Base-by-base conservation (phyloP, 37 sponge, comb jelly and placozoan species). In the Cliona cf. orientalis region DNA sequence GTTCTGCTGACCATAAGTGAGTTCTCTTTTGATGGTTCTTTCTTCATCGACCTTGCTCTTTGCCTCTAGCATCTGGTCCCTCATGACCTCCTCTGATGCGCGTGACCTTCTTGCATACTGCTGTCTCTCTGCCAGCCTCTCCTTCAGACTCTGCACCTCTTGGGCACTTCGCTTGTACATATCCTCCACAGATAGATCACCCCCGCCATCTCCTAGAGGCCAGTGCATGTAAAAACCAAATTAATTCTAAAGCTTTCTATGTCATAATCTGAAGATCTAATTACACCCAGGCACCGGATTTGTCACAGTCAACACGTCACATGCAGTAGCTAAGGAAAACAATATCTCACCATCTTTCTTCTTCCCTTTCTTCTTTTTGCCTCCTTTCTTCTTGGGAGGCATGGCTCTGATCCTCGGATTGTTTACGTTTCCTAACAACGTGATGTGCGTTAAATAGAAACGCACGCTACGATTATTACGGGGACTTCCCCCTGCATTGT, bases 131-230 rank as follows among this genome's bases (percentile, higher is more conserved):
- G 83, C 83, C 23, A 88, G 72, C 44, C 72, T 71, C 22, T 76
- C 83, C 45, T 76, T 88, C 17, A 93, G 87, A n/a, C 76, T 87
- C 1, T 53, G 75, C 34, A 93, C 75, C 39, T 93, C 94, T 44
- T 90, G 94, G 23, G 82, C 17, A 0, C 90, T 79, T 21, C 69
- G 55, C 64, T 86, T 81, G 84, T 82, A 93, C 71, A 72, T 23
- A 25, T 93, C 94, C 45, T 86, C 90, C 11, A 86, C 57, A 0
- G 80, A 42, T 55, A 86, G 49, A 45, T 86, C 94, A 45, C 31
- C 81, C 56, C 68, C 62, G n/a, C n/a, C n/a, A 19, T 49, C 32
- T 23, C n/a, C n/a, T n/a, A n/a, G n/a, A n/a, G n/a, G n/a, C n/a
- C n/a, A n/a, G n/a, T n/a, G n/a, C n/a, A n/a, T n/a, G n/a, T n/a